Evolutionary conservation across 2,888 invertebrate genomes (phyloP).

Genomic region (Odontomyia ornata): DNA sequence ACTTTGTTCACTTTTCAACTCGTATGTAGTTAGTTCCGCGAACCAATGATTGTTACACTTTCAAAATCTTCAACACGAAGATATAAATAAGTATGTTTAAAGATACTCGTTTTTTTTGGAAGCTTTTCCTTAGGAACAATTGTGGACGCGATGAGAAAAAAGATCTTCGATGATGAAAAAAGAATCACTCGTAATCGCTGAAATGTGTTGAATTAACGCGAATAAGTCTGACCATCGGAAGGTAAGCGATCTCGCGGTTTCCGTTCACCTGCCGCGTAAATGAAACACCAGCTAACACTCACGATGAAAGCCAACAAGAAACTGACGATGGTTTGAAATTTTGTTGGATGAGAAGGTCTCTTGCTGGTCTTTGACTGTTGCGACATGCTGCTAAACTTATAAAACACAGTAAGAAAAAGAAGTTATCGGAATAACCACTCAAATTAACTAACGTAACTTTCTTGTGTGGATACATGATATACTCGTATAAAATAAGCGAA

Average conservation of each 20-base stretch:
- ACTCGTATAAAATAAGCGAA: too few relatives aligned
- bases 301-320: constrained; percentile 42
- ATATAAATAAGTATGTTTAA: background rate
- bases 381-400: background rate
- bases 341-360: constrained; percentile 35
- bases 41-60: constrained; percentile 39
- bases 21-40: constrained; percentile 27
- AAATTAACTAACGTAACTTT: too few relatives aligned
- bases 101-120: too few relatives aligned
- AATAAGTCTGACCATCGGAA: background rate
- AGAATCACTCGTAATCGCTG: too few relatives aligned
- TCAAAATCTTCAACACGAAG: background rate
- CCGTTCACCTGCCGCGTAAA: constrained; percentile 31
- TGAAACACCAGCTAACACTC: constrained; percentile 8
- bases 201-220: background rate
- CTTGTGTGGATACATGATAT: too few relatives aligned
- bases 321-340: constrained; percentile 39
- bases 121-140: too few relatives aligned
- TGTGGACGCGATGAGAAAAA: too few relatives aligned
- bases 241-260: constrained; percentile 1
- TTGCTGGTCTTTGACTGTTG: background rate
- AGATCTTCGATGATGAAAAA: too few relatives aligned
- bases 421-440: background rate
- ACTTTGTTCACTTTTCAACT: constrained; percentile 25
- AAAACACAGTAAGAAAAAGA: constrained; percentile 1